Base-by-base conservation (phyloP, 2,888 invertebrate species). In the Pomacea canaliculata region DNA sequence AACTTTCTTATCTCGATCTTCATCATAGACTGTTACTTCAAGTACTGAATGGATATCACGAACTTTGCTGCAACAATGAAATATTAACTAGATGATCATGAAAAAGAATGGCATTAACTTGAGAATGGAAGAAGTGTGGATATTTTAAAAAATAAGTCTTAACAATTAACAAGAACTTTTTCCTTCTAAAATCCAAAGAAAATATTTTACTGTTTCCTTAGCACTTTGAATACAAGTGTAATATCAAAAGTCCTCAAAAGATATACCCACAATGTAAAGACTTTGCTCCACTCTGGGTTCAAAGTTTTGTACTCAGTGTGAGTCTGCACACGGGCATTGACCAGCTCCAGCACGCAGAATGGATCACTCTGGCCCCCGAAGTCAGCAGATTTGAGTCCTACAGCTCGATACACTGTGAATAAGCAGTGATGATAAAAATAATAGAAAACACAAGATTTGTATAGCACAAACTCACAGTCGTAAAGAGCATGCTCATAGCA, bases 251-350 rank as follows among this genome's bases (percentile, higher is more conserved):
- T 12, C 4, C 2, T 51, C 71, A 71, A 0, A n/a, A 18, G 12
- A 60, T 27, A 71, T 65, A 93, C 95, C 94, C 92, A 97, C 96
- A 99, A 98, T 68, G 97, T 97, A 90, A 99, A 99, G 83, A 98
- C 96, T 92, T 99, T 99, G 92, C 98, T 97, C 99, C 99, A 99
- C 83, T 95, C 96, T 0, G 99, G 99, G 74, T 95, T 93, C 46
- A 99, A 92, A 0, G 99, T 99, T 91, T 99, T 98, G 91, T 99
- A 99, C 91, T 99, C 98, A 0, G 99, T 99, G 91, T 99, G 98
- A 0, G 99, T 99, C 91, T 99, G 98, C 60, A 99, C 92, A 72
- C 99, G 93, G 0, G 97, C 94, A 90, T 99, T 99, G 19, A 97
- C 96, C 81, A 99, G 92, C 90, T 99, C 98, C 37, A 99, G 91